Base-by-base conservation (phyloP, 2,888 invertebrate species). In the Eulithis testata region DNA sequence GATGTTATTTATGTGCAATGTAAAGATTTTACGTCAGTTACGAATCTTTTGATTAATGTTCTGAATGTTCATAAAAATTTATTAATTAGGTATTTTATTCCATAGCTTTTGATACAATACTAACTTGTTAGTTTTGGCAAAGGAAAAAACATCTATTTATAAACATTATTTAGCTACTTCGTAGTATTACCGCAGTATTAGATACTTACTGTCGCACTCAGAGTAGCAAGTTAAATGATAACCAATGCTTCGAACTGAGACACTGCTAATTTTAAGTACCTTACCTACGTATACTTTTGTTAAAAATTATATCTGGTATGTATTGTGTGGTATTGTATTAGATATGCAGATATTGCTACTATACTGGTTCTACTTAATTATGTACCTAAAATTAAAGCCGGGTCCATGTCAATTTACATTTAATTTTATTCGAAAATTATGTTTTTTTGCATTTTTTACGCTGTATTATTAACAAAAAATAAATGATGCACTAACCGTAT, bases 1-100 rank as follows among this genome's bases (percentile, higher is more conserved):
- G 66, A 70, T 74, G 72, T 76, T 73, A 78, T 72, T 21, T 77
- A 6, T 70, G 76, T 77, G 72, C 68, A 72, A 68, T 71, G 66
- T 67, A 54, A 51, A 66, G 53, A 64, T 58, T 71, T 66, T 69
- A 66, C 54, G 65, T 56, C 66, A 44, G 65, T 65, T 59, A 59
- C 12, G 45, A 66, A 57, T 63, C 53, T 59, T 59, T 49, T 50
- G 8, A 52, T 40, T 27, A 14, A 53, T 55, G 45, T 66, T 56
- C 45, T 52, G 45, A 65, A 58, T n/a, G 11, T 63, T 63, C 55
- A 37, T 21, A 40, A 47, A 36, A 59, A 55, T 21, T 21, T 21
- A 21, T 21, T 21, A 21, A 21, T 21, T 21, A 21, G 21, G 21
- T 21, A 21, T 21, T 21, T 56, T 55, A 45, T 44, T 50, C 11